phyloP scores from a whole-genome alignment of 2,888 invertebrate genomes.

The Anoncus sp. region DNA sequence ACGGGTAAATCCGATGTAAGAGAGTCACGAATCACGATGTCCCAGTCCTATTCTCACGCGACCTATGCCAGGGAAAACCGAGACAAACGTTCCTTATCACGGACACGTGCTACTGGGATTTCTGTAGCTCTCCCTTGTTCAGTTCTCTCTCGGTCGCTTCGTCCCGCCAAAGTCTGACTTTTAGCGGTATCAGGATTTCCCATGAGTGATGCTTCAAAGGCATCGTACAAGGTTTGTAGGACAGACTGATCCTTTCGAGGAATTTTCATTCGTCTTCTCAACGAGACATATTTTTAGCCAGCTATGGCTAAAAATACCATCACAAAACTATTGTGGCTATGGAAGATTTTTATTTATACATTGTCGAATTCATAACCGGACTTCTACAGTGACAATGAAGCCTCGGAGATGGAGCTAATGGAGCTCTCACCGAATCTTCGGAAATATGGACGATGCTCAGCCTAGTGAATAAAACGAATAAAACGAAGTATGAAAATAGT shows the following conservation, averaged over 20 bases:
- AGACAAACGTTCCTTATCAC: slow-evolving; percentile 60
- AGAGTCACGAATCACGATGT: slow-evolving; percentile 24
- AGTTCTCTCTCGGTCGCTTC: neutral
- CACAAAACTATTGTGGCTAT: neutral
- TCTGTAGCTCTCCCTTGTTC: neutral
- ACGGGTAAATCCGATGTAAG: slow-evolving; percentile 19
- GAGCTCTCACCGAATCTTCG: neutral
- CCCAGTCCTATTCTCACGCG: slow-evolving; percentile 32
- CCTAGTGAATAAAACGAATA: neutral
- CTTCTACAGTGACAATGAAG: too few relatives aligned
- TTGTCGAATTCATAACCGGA: neutral
- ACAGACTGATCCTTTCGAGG: neutral
- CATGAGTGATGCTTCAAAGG: neutral
- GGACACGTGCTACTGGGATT: slow-evolving; percentile 27
- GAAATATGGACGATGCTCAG: neutral
- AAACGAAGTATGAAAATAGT: too few relatives aligned
- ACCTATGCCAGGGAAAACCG: slow-evolving; percentile 51
- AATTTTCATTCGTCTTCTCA: slow-evolving; percentile 45
- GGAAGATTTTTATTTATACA: neutral
- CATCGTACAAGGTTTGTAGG: neutral
- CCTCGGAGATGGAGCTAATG: neutral
- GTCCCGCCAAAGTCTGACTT: neutral
- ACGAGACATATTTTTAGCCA: slow-evolving; percentile 28
- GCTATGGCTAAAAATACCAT: neutral
- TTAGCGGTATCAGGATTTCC: slow-evolving; percentile 38